These are phyloP conservation scores for Hemibagrus wyckioides DNA, from an alignment of 2,113 vertebrate genomes.

Conservation along the genomic window DNA sequence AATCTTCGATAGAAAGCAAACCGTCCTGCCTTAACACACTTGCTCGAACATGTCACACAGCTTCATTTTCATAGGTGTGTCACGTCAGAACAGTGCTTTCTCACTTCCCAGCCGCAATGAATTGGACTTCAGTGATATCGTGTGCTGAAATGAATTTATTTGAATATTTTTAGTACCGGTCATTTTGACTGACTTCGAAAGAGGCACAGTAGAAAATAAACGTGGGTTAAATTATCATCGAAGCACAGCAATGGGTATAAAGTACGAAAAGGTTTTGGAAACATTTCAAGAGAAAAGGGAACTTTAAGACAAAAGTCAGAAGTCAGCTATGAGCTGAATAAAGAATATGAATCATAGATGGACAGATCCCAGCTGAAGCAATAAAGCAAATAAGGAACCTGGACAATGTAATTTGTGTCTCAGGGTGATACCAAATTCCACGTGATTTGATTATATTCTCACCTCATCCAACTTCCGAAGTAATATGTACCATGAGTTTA, in stretches of 20 bases:
- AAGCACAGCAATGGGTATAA: neutral
- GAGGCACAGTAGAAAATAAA: no score
- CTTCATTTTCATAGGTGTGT: slow-evolving; percentile 4
- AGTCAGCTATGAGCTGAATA: neutral
- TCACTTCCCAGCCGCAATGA: neutral
- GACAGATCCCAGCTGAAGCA: neutral
- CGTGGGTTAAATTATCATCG: neutral
- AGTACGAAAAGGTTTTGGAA: neutral
- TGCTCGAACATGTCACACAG: slow-evolving; percentile 26
- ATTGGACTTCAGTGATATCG: neutral
- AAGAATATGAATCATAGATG: slow-evolving; percentile 1
- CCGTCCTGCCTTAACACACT: neutral
- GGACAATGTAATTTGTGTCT: neutral
- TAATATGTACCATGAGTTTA: neutral
- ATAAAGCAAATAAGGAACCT: neutral
- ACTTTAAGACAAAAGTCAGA: neutral
- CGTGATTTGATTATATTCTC: neutral
- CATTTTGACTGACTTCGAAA: neutral
- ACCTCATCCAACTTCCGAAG: neutral
- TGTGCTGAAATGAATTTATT: neutral
- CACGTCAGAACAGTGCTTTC: neutral
- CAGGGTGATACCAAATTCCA: neutral
- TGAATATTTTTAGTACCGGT: no score
- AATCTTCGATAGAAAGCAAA: neutral
- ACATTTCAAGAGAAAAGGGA: neutral